Evolutionary conservation across 2,888 invertebrate species (phyloP), one percentile per base, ranked within the genome.

Genomic region (Nomada fabriciana): DNA sequence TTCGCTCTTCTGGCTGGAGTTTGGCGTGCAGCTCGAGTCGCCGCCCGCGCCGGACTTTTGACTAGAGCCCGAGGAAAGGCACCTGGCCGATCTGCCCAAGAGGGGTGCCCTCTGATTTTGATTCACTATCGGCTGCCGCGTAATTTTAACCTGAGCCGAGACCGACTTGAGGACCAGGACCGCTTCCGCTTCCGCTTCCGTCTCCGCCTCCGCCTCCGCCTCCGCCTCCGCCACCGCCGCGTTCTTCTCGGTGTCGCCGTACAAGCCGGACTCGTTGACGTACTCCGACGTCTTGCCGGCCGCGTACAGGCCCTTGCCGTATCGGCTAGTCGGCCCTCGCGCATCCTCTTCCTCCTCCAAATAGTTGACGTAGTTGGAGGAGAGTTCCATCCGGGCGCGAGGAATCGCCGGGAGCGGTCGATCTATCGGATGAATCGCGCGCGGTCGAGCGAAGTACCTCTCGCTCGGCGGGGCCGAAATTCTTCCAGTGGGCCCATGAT

Each of bases 351-450:
- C 50, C 11, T 79, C 85, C 18, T 89, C 89, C n/a, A 88, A 82
- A 55, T 90, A 90, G 80, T 92, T 92, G 55, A 90, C 89, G 61
- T 91, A 92, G 57, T 87, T 89, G 0, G 88, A 84, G 52, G n/a
- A 15, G 47, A 91, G 84, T 55, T 92, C 92, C 2, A 91, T 61
- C 53, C 89, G 90, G 5, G 93, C 91, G 9, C 67, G 84, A 0
- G 93, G 93, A 71, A 93, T 93, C 2, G 91, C 93, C 0, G 93
- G 93, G 2, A 93, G 79, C 0, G 93, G 93, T n/a, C 93, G 88
- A 65, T 93, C 93, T 1, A 93, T 82, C 9, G 93, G 93, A 74
- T 92, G 92, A 15, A 93, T 89, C 0, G 90, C 92, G 43, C 92
- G 88, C 0, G 93, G 92, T 23, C 92, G 84, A 13, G 91, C 90